Evolutionary conservation across 2,113 vertebrate genomes (phyloP), one percentile per base, ranked within the genome.

Genomic region (Limnothrissa miodon): DNA sequence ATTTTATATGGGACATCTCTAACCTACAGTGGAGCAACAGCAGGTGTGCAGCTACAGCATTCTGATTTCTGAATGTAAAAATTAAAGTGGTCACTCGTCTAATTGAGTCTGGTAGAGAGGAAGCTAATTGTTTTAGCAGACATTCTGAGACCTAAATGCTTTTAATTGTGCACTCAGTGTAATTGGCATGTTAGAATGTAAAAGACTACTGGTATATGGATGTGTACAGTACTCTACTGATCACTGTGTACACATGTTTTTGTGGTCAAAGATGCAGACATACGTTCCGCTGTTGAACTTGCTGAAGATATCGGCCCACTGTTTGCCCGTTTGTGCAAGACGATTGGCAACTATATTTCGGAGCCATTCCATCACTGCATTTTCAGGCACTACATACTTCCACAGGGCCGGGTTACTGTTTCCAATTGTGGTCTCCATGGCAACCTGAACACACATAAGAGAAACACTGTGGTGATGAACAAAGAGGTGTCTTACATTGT

Each of bases 211-310:
- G 6, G 42, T 6, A 42, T 42, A 42, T 42, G 2, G 42, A 42
- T 42, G 42, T 42, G 46, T 48, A 48, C 46, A 6, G 46, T 48
- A 48, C 9, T n/a, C n/a, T n/a, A n/a, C n/a, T n/a, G n/a, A n/a
- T n/a, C n/a, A n/a, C n/a, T n/a, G n/a, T 48, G 46, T 48, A 48
- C 17, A 17, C 17, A 5, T 59, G 59, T 29, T 9, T 62, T n/a
- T 62, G 53, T 56, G 59, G 25, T 66, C 59, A 66, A n/a, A 66
- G n/a, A 62, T 11, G n/a, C 29, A 36, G 4, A 90, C 96, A 95
- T 92, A 99, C 97, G 97, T 99, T 93, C 98, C 97, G 0, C 98
- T 99, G 94, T 99, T 99, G 95, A 95, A 97, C 82, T 44, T 91
- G 33, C 83, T 91, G 90, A 99, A 99, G 81, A 95, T 1, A 0